Base-by-base conservation (phyloP, 2,888 invertebrate genomes). In the Noctuana brunneofusca region DNA sequence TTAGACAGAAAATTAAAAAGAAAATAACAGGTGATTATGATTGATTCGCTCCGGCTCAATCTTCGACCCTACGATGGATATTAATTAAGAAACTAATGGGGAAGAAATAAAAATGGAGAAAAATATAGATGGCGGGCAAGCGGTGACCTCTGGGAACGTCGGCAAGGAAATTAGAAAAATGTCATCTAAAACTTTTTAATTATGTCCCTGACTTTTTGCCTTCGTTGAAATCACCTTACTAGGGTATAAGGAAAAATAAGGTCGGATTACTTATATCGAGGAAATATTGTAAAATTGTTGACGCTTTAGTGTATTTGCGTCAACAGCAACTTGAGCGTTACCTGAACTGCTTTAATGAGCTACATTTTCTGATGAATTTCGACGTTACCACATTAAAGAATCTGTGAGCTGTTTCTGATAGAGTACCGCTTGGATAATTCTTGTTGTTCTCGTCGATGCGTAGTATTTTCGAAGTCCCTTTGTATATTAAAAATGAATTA, bases 21-120 rank as follows among this genome's bases (percentile, higher is more conserved):
- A 79, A 82, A 83, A 82, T 79, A 81, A 74, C 81, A 74, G 74
- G 75, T 82, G 86, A 88, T 86, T 84, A 88, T 87, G 88, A 89
- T 89, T 87, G 89, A 89, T 89, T 82, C 81, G 75, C 70, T 71
- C 66, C 73, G 71, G 69, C 74, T 74, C 71, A 69, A 74, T 75
- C 81, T 79, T 75, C 71, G 76, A 72, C 65, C 68, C 71, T 69
- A 74, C 77, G 69, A 71, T 79, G 80, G 81, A 79, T 89, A 87
- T 89, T 88, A 89, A 89, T 89, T 89, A 88, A 86, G 83, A 84
- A 88, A 87, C 86, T 88, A 88, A 89, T 88, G 87, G 86, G 76
- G 69, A 54, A 56, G 63, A 63, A 54, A 52, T 38, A 80, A 79
- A 80, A 79, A 80, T 43, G 43, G 43, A 43, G 78, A 79, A 49